Evolutionary conservation across 1,140 invertebrate species (phyloP).

Genomic region (Pogonomyrmex californicus): DNA sequence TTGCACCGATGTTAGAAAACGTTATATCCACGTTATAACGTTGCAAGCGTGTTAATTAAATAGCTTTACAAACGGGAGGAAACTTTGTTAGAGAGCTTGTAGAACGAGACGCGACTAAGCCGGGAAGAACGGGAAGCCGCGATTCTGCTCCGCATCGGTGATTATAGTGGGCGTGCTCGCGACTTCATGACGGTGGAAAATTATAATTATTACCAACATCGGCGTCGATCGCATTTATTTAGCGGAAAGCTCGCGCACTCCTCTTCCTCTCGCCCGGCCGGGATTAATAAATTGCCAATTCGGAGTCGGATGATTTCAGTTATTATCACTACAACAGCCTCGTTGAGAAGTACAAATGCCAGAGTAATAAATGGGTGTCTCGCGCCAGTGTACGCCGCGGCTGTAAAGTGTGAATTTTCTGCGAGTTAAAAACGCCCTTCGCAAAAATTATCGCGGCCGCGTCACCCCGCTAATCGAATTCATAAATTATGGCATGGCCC

Average conservation of each 20-base stretch:
- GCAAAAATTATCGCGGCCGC: slow-evolving; percentile 55
- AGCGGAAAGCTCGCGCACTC: slow-evolving; percentile 66
- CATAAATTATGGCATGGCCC: slow-evolving; percentile 45
- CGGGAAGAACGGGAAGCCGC: slow-evolving; percentile 49
- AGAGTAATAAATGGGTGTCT: slow-evolving; percentile 58
- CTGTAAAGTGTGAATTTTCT: slow-evolving; percentile 56
- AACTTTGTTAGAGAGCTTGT: slow-evolving; percentile 57
- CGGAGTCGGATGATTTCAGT: slow-evolving; percentile 63
- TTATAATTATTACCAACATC: slow-evolving; percentile 74
- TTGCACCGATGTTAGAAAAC: slow-evolving; percentile 40
- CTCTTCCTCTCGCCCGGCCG: not conserved
- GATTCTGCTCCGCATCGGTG: slow-evolving; percentile 64
- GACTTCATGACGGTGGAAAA: slow-evolving; percentile 68
- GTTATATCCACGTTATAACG: slow-evolving; percentile 23
- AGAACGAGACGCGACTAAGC: slow-evolving; percentile 10
- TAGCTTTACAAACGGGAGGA: slow-evolving; percentile 50
- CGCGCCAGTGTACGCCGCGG: slow-evolving; percentile 37
- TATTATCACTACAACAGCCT: slow-evolving; percentile 66
- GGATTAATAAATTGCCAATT: slow-evolving; percentile 73
- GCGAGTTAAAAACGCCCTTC: slow-evolving; percentile 36
- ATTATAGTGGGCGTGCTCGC: slow-evolving; percentile 69
- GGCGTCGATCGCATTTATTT: slow-evolving; percentile 65
- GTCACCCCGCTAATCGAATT: slow-evolving; percentile 59
- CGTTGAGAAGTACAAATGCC: slow-evolving; percentile 54
- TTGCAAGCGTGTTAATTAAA: slow-evolving; percentile 64